Conservation (phyloP, 2,888 invertebrate species). For the Chymomyza amoena region DNA sequence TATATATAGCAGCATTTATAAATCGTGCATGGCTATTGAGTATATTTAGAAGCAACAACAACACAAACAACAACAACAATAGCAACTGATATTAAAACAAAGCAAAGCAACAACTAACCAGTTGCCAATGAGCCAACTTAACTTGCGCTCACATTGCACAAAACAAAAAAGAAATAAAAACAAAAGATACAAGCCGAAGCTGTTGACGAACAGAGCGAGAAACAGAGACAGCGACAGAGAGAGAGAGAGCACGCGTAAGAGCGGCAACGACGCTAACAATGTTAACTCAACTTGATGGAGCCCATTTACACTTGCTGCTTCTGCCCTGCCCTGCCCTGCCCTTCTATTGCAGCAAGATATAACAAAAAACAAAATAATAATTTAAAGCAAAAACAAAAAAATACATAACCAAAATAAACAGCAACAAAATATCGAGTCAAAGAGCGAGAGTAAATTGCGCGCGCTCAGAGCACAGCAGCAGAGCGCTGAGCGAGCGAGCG, state of each 20-base stretch:
- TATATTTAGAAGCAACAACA: constrained; percentile 69
- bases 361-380: too few species aligned
- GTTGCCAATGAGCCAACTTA: constrained; percentile 37
- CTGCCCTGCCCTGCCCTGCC: background rate
- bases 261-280: background rate
- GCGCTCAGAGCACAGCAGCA: constrained; percentile 8
- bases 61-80: constrained; percentile 39
- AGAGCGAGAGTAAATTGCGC: background rate
- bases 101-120: constrained; percentile 28
- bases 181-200: background rate
- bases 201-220: too few species aligned
- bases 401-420: background rate
- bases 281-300: background rate
- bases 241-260: background rate
- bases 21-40: constrained; percentile 74
- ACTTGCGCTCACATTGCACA: constrained; percentile 50
- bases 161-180: constrained; percentile 3
- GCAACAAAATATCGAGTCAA: constrained; percentile 1
- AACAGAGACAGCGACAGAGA: too few species aligned
- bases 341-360: background rate
- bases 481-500: constrained; percentile 31
- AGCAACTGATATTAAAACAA: constrained; percentile 31
- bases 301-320: background rate
- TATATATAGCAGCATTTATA: constrained; percentile 74
- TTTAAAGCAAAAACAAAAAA: background rate